Base-by-base conservation (phyloP, 2,113 vertebrate genomes). In the Tapirus terrestris region DNA sequence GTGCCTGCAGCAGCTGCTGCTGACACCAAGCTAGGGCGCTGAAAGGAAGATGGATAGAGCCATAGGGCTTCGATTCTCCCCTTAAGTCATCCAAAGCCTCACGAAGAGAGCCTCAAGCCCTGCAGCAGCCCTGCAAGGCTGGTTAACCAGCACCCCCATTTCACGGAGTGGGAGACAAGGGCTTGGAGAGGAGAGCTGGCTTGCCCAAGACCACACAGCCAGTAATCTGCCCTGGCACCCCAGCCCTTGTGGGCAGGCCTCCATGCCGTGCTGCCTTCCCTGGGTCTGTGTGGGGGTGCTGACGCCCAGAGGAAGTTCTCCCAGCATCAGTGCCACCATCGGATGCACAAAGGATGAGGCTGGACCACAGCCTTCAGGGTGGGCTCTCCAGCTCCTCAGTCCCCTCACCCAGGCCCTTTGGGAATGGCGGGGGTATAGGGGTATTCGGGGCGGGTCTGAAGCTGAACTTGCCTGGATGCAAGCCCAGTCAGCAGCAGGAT, bases 71-170 rank as follows among this genome's bases (percentile, higher is more conserved):
- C 12, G 0, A 3, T 31, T 25, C 77, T 75, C 6, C 58, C 72
- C 25, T 18, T 33, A 51, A 45, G 77, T 73, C 76, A 45, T 13
- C 14, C 3, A 21, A 51, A 29, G 31, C 53, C 53, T 89, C 53
- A 23, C 2, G 6, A 23, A n/a, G 31, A 75, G 63, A 3, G 0
- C 27, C 21, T 23, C 0, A 7, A 45, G 21, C 31, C 83, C 61
- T 12, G 0, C 12, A 13, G 21, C 20, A 31, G 53, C 39, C 43
- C 53, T 2, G 1, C 27, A 17, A 7, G 5, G 14, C 6, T 51
- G 31, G 23, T 25, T 3, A 3, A 29, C 72, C 36, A 86, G 58
- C 70, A 48, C 5, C 68, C 45, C 70, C 43, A 10, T 51, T 81
- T 23, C 14, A 36, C 17, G 61, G 67, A 81, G 36, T 23, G 60